Evolutionary conservation across 2,797 vertebrate genomes (phyloP).

Genomic region (Acanthiza pusilla): DNA sequence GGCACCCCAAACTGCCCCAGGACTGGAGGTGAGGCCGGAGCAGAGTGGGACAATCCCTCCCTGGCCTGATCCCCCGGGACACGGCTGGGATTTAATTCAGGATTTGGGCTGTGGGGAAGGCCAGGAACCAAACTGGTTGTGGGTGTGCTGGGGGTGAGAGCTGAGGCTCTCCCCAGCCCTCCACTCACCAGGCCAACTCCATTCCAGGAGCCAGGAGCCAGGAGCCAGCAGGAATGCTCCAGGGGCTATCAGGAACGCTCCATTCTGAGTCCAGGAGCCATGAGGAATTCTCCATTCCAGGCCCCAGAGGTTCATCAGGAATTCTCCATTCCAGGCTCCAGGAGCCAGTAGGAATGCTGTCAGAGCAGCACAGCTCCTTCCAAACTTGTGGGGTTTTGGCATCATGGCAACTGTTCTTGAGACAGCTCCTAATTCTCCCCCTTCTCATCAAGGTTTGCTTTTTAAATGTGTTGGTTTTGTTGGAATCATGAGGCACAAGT

Average conservation of each 20-base stretch:
- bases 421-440: neutral
- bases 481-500: neutral
- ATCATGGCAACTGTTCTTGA: neutral
- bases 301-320: too few relatives aligned
- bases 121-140: neutral
- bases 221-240: too few relatives aligned
- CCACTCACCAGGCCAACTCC: accelerated
- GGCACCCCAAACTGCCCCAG: neutral
- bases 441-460: neutral
- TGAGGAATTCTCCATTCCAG: neutral
- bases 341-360: neutral
- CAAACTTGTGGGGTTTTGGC: neutral
- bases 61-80: neutral
- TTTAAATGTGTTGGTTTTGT: neutral
- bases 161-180: neutral
- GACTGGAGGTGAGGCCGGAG: too few relatives aligned
- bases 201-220: too few relatives aligned
- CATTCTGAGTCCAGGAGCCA: neutral
- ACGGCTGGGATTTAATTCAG: neutral
- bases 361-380: neutral
- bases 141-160: neutral
- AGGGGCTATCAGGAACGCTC: neutral
- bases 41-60: neutral
- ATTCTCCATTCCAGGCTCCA: neutral
- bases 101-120: neutral